Evolutionary conservation across 1,140 invertebrate genomes (phyloP), one percentile per base, ranked within the genome.

Genomic region (Heliothis subflexa): DNA sequence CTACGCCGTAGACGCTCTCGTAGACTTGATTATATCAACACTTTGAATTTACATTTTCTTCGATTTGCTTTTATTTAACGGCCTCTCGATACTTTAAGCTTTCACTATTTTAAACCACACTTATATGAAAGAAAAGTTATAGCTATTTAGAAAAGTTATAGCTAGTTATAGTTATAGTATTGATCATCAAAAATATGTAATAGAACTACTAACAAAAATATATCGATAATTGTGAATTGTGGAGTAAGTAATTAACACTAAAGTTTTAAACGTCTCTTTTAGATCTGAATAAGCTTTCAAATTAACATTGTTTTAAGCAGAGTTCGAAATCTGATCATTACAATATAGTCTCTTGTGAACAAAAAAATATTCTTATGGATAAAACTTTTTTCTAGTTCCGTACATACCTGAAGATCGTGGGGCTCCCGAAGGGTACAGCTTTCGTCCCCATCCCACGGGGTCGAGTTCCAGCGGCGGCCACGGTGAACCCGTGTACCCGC

Each of bases 381-480:
- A 33, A 55, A 68, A 49, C 28, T 21, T 55, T 55, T 55, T 54
- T 33, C 16, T 14, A 13, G 50, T 57, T 18, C 57, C 18, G 18
- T 28, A 79, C 81, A 83, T 87, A 95, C 94, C 94, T 86, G 95
- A 95, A 70, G 95, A 94, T 81, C 95, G 90, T 78, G 95, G 95
- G 74, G 95, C 95, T 76, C 95, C 95, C 82, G 96, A 95, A 75
- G 97, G 96, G 90, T 97, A 97, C 76, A 97, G 94, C 89, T 97
- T 97, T 73, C 96, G 95, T 54, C 97, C 96, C 97, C 97, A 97
- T 92, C 95, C 96, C 92, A 96, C 96, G 84, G 96, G 96, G 94
- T 97, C 96, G 93, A 96, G 94, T 86, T 96, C 96, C 80, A 96
- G 95, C 84, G 96, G 96, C 85, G 96, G 96, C 96, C 96, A 96